A percentile compares a stretch with the other conserved stretches of the same genome.
Conservation (phyloP, 2,797 vertebrate species). For the Bufotes viridis region DNA sequence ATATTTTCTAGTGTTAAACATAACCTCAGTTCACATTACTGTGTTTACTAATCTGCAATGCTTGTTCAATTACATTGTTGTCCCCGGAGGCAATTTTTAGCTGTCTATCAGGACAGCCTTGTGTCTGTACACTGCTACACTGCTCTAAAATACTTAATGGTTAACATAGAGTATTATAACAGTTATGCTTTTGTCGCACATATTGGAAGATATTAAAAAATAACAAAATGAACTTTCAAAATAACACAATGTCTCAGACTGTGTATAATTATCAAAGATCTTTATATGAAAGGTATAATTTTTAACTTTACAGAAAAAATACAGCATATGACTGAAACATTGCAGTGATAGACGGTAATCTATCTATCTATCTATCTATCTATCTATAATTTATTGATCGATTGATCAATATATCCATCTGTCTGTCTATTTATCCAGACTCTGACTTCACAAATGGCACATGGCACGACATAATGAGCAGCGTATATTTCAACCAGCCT, state of each 20-base stretch:
- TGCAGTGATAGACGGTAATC: too few species aligned
- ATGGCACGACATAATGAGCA: too few species aligned
- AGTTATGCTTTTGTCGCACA: background rate
- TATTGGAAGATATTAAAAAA: background rate
- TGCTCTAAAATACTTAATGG: background rate
- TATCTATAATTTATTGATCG: too few species aligned
- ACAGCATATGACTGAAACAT: background rate
- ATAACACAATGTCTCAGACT: background rate
- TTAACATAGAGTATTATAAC: background rate
- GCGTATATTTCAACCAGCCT: too few species aligned
- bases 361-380: too few species aligned
- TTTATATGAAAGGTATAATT: background rate
- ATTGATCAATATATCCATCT: too few species aligned
- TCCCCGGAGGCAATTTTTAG: slow-evolving; percentile 24
- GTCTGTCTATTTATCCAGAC: too few species aligned
- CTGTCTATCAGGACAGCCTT: slow-evolving; percentile 26
- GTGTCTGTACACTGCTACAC: slow-evolving; percentile 7
- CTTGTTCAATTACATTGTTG: slow-evolving; percentile 47
- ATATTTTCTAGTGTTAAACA: slow-evolving; percentile 18
- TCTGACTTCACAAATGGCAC: too few species aligned
- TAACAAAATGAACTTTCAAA: background rate
- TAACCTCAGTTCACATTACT: slow-evolving; percentile 44
- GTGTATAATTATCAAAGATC: background rate
- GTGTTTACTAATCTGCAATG: slow-evolving; percentile 43
- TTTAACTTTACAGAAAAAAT: background rate